Evolutionary conservation across 2,888 invertebrate genomes (phyloP), one percentile per base, ranked within the genome.

Genomic region (Tipula helvola): DNA sequence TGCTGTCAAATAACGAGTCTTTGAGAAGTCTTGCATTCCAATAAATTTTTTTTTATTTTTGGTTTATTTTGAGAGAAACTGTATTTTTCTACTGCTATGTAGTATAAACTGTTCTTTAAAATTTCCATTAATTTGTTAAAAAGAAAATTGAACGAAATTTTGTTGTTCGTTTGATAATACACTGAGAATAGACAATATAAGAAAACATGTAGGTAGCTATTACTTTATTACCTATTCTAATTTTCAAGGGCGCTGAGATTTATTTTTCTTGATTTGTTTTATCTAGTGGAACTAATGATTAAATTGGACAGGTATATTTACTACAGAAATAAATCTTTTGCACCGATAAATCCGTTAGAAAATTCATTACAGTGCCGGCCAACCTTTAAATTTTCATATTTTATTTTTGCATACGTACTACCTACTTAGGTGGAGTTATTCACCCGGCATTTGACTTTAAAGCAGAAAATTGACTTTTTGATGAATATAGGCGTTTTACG

Each of bases 1-100:
- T 86, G 86, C 47, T 86, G 71, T 86, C 86, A 71, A 57, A 86
- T 71, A 86, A 16, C 16, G 28, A 52, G 36, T 86, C 52, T 86
- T 86, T 41, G 16, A 52, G 57, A 36, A 7, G 36, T 44, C 18
- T 52, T 44, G 52, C 47, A 86, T 84, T 84, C 84, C 41, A 84
- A 39, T 84, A 16, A 10, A 44, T 44, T 84, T 39, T 5, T 84
- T 39, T 84, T 39, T 18, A n/a, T 71, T 8, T 71, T 52, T 52
- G 10, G 71, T 71, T 71, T 71, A 71, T 71, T 71, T 28, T 71
- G 71, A 71, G 71, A 71, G 71, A 71, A 71, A 71, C 71, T 28
- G 71, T 71, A 71, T 28, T 71, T 71, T 71, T 71, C 12, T 18
- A 71, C 52, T n/a, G 10, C 47, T 71, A 71, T 71, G 28, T 52